Base-by-base conservation (phyloP, 2,797 vertebrate species). In the Echeneis naucrates region DNA sequence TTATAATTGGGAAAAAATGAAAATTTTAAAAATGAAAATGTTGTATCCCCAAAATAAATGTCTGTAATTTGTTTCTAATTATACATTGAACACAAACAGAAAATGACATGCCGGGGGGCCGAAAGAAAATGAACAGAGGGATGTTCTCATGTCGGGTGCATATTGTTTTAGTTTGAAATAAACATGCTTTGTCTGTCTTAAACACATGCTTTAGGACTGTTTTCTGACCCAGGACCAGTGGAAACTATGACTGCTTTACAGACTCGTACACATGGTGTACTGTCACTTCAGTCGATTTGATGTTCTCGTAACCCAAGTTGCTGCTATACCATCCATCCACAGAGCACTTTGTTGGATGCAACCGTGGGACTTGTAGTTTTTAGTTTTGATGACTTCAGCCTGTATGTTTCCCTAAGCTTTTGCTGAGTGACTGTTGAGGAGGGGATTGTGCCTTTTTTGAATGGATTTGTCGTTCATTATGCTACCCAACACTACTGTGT, bases 131-230 rank as follows among this genome's bases (percentile, higher is more conserved):
- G 68, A 88, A 89, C 80, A 72, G 85, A 79, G 87, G 78, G 77
- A 88, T 88, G 65, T 85, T 81, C 94, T 96, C 94, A 96, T 98
- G 97, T 97, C 95, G 94, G 96, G 94, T 97, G 95, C 95, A 95
- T 95, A 95, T 94, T 99, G 96, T 97, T 98, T 97, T 98, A 98
- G 97, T 96, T 96, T 96, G 95, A 97, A 99, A 99, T 99, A 99
- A 99, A 99, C 95, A 96, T 97, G 90, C 87, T 97, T 96, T 98
- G 95, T 97, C 97, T 98, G 96, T 97, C 96, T 96, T 95, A 96
- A 96, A 96, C 95, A 95, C 81, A 81, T 96, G 96, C 96, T 98
- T 97, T 97, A 99, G 97, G 95, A 96, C 96, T 98, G 96, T 97
- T 99, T 98, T 97, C 89, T 94, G 90, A 92, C 81, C 89, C 86